Evolutionary conservation across 1,140 invertebrate genomes (phyloP), one percentile per base, ranked within the genome.

Genomic region (Drosophila eugracilis): DNA sequence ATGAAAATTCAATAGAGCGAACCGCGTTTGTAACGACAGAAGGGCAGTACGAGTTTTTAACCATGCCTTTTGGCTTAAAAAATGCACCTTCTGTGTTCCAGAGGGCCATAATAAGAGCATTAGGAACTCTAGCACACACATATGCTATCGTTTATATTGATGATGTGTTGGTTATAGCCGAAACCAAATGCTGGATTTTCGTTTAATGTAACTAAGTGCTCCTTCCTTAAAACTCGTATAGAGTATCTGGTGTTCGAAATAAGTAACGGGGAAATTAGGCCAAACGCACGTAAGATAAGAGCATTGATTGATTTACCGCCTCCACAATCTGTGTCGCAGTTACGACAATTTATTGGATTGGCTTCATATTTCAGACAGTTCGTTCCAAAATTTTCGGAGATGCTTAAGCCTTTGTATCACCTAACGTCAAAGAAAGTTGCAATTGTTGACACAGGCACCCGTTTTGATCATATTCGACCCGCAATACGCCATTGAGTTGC

Each of bases 401-500:
- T 12, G 12, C 10, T 30, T 30, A 30, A 30, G 4, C 28, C 30
- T 32, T 12, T 32, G 30, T 32, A 32, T 32, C 10, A 12, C 12
- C 10, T 32, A 3, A 12, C 30, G 12, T 32, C 30, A 12, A 32
- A 32, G 10, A 32, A 32, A 32, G 12, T 12, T 12, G 12, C 30
- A 12, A 4, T 4, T 50, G 9, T 21, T 34, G 19, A 36, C 48
- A 6, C 28, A 50, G 17, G 6, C n/a, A 4, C 28, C 48, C 4
- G 48, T 36, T n/a, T 4, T 50, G 4, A 36, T 19, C 6, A 50
- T 50, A 50, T 50, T 36, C 12, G 30, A 22, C n/a, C 30, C 48
- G 15, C 50, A 54, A 39, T 14, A 39, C 10, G 7, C 22, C 3
- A 54, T 54, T 15, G 36, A 54, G 37, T 15, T 54, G n/a, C 50